Evolutionary conservation across 2,113 vertebrate species (phyloP).

Genomic region (Morone saxatilis): DNA sequence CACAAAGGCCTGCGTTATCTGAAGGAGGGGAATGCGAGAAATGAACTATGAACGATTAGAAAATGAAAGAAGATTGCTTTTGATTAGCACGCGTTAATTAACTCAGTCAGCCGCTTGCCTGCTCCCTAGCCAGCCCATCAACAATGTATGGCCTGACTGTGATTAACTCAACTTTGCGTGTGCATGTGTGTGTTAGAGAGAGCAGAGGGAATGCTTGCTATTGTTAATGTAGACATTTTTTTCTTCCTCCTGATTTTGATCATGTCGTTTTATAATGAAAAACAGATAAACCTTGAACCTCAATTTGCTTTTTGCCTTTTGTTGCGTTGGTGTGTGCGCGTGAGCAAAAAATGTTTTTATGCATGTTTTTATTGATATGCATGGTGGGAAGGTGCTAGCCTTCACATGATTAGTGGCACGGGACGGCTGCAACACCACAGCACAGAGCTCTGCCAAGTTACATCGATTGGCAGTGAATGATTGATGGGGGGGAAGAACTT

Average conservation of each 20-base stretch:
- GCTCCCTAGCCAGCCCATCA: conserved; percentile 56
- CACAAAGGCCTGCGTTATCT: conserved; percentile 53
- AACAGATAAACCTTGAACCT: conserved; percentile 35
- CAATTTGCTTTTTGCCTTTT: not conserved
- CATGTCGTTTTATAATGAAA: conserved; percentile 49
- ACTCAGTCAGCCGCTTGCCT: conserved; percentile 55
- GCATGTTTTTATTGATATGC: conserved; percentile 44
- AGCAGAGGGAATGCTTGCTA: not conserved
- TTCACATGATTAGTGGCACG: conserved; percentile 29
- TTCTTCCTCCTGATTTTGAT: not conserved
- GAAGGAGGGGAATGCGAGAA: conserved; percentile 48
- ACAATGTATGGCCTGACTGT: conserved; percentile 44
- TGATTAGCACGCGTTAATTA: conserved; percentile 78
- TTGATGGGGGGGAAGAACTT: conserved; percentile 31
- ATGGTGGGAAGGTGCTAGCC: conserved; percentile 8
- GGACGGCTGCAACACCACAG: not conserved
- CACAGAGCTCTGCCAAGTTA: not conserved
- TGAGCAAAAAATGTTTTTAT: conserved; percentile 18
- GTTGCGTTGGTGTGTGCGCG: not conserved
- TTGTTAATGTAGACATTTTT: not conserved
- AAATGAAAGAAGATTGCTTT: conserved; percentile 76
- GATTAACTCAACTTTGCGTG: conserved; percentile 46
- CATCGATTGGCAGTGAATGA: conserved; percentile 49
- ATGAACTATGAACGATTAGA: conserved; percentile 70
- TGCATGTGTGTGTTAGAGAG: conserved; percentile 5